Evolutionary conservation across 2,113 vertebrate genomes (phyloP).

Genomic region (Eurystomus gularis): DNA sequence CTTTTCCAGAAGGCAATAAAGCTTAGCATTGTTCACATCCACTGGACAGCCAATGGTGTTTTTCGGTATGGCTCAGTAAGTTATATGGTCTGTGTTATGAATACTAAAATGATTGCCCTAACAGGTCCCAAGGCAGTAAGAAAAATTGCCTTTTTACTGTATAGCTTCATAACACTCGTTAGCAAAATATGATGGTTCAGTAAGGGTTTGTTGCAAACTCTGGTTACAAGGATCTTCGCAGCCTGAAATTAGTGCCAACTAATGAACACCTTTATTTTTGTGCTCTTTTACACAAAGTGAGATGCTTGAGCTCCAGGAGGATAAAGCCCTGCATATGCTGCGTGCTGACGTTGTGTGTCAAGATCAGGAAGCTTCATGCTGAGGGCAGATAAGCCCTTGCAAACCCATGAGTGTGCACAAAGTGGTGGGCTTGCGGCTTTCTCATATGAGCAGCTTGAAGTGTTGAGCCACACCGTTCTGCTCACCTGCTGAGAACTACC

Average conservation of each 20-base stretch:
- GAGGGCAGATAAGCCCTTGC: not conserved
- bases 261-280: not conserved
- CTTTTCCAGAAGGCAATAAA: constrained; percentile 38
- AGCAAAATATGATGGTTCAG: not conserved
- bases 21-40: constrained; percentile 13
- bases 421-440: not conserved
- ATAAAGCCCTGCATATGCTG: not conserved
- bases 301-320: not conserved
- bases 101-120: not conserved
- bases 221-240: not conserved
- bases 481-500: not conserved
- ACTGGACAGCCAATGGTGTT: not conserved
- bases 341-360: not conserved
- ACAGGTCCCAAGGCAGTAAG: constrained; percentile 14
- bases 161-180: not conserved
- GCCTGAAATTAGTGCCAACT: not conserved
- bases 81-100: not conserved
- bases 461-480: not conserved
- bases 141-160: constrained; percentile 2
- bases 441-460: not conserved
- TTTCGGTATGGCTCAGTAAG: constrained; percentile 21
- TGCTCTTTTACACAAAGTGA: not conserved
- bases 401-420: not conserved
- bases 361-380: not conserved
- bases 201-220: not conserved